These are phyloP conservation scores for Acanthochromis polyacanthus DNA, from an alignment of 2,113 vertebrate genomes.

Conservation along the genomic window DNA sequence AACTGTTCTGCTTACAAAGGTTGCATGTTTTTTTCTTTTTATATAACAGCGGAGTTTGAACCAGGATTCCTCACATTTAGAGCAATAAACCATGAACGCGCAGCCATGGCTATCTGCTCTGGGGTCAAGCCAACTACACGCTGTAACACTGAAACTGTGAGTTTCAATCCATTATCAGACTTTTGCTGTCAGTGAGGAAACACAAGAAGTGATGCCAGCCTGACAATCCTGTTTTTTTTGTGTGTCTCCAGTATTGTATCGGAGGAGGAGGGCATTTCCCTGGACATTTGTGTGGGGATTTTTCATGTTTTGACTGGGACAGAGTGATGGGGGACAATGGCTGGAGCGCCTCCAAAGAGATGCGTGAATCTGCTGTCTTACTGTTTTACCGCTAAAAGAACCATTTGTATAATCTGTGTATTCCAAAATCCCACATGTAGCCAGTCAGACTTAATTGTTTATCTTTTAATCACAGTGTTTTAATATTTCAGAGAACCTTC, in stretches of 20 bases:
- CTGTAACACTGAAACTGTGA: constrained; percentile 33
- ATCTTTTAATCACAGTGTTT: too few relatives aligned
- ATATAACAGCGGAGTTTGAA: constrained; percentile 24
- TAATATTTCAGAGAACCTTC: too few relatives aligned
- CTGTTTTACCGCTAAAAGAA: constrained; percentile 43
- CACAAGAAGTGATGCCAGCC: not conserved
- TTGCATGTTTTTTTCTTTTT: not conserved
- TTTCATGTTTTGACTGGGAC: constrained; percentile 31
- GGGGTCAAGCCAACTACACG: constrained; percentile 2
- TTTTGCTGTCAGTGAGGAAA: not conserved
- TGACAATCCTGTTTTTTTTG: not conserved
- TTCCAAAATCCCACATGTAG: too few relatives aligned
- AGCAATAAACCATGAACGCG: constrained; percentile 28
- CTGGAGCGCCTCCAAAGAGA: constrained; percentile 42
- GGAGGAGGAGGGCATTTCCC: constrained; percentile 46
- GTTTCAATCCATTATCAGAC: not conserved
- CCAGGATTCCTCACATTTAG: constrained; percentile 49
- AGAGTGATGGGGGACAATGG: rapidly evolving
- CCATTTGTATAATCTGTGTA: not conserved
- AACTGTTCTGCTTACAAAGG: not conserved
- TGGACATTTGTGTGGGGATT: constrained; percentile 37
- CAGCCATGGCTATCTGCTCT: constrained; percentile 49
- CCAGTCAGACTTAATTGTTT: too few relatives aligned
- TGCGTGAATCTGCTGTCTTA: constrained; percentile 41
- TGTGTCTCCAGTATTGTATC: constrained; percentile 29